These are phyloP conservation scores for Brassicogethes aeneus DNA, from an alignment of 2,888 invertebrate genomes.

Conservation along the genomic window DNA sequence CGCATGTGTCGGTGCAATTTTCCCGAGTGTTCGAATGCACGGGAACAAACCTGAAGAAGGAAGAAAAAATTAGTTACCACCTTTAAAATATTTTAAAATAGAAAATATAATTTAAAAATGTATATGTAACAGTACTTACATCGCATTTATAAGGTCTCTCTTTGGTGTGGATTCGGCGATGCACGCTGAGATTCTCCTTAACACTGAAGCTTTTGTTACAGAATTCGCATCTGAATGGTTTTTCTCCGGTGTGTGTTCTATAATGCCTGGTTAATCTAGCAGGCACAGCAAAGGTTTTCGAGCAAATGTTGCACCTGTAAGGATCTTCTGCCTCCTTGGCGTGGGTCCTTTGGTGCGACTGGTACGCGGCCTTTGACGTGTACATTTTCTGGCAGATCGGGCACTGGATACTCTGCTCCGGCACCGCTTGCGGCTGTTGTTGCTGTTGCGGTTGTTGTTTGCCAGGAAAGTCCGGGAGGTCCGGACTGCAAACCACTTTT, in stretches of 20 bases:
- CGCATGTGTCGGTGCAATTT: constrained; percentile 85
- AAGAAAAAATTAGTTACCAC: too few species aligned
- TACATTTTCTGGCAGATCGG: constrained; percentile 39
- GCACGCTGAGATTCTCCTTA: constrained; percentile 86
- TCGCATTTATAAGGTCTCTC: constrained; percentile 85
- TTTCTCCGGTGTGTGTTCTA: constrained; percentile 83
- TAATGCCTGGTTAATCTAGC: constrained; percentile 79
- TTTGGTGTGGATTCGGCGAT: constrained; percentile 83
- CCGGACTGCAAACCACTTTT: constrained; percentile 52
- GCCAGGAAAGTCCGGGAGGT: constrained; percentile 39
- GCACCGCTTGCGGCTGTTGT: constrained; percentile 10
- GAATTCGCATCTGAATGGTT: constrained; percentile 80
- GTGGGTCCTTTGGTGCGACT: constrained; percentile 34
- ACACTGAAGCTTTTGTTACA: constrained; percentile 90
- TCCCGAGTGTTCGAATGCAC: constrained; percentile 86
- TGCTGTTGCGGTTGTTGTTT: constrained; percentile 13
- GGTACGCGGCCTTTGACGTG: constrained; percentile 33
- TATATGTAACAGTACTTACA: constrained; percentile 5
- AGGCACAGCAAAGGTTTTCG: constrained; percentile 85
- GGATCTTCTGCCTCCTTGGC: constrained; percentile 50
- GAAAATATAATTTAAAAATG: too few species aligned
- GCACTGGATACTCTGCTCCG: constrained; percentile 35
- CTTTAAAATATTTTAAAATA: too few species aligned
- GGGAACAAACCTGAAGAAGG: constrained; percentile 63
- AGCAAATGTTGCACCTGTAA: constrained; percentile 81